Conservation (phyloP, 2,113 vertebrate species). For the Crotophaga sulcirostris region DNA sequence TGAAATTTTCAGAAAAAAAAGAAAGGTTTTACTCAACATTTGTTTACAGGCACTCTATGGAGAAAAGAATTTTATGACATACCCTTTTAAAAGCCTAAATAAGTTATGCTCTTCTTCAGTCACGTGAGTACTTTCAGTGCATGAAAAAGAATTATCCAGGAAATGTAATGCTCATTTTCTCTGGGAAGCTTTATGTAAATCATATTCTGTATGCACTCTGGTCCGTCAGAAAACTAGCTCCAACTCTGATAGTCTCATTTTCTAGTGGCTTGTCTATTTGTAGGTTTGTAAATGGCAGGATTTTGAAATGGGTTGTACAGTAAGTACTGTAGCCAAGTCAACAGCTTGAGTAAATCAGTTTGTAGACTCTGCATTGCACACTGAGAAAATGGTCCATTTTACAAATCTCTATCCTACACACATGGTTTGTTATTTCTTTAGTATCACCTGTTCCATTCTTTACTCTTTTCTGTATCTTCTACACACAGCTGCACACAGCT, state of each 20-base stretch:
- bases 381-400: background rate
- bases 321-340: background rate
- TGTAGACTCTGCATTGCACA: background rate
- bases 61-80: background rate
- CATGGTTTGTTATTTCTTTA: background rate
- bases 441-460: background rate
- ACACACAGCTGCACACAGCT: background rate
- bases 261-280: background rate
- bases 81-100: background rate
- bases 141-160: background rate
- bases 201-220: background rate
- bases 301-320: background rate
- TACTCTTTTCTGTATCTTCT: background rate
- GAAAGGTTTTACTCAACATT: background rate
- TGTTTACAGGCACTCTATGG: background rate
- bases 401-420: background rate
- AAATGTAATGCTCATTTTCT: background rate
- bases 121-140: background rate
- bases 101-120: conserved; percentile 1
- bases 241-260: background rate
- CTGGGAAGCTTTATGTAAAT: background rate
- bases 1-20: background rate
- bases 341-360: background rate
- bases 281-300: background rate
- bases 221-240: background rate